phyloP scores from a whole-genome alignment of 2,888 invertebrate species.

The Merodon equestris region DNA sequence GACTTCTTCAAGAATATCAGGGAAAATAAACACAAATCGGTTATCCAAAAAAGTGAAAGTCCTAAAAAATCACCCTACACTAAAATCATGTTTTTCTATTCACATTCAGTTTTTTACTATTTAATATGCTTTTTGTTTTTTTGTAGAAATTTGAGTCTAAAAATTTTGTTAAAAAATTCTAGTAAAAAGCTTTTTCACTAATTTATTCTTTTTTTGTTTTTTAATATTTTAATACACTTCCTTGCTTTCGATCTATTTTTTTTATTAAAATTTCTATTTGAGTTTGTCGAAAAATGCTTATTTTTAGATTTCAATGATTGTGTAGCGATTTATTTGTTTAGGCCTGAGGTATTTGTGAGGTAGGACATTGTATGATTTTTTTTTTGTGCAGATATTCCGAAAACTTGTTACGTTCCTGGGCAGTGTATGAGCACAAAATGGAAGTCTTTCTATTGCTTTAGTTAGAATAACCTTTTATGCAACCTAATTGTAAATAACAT shows the following conservation, averaged over 20 bases:
- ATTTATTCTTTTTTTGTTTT: slow-evolving; percentile 31
- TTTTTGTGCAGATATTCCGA: slow-evolving; percentile 20
- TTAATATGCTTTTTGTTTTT: slow-evolving; percentile 17
- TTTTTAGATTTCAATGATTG: slow-evolving; percentile 16
- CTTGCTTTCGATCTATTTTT: not conserved
- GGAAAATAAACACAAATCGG: not conserved
- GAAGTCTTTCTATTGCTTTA: slow-evolving; percentile 62
- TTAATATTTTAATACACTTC: not conserved
- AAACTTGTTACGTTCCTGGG: slow-evolving; percentile 25
- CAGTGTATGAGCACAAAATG: slow-evolving; percentile 54
- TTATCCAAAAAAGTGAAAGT: slow-evolving; percentile 17
- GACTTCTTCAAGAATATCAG: no score
- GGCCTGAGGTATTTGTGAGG: slow-evolving; percentile 57
- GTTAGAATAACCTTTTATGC: slow-evolving; percentile 23
- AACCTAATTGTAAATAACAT: slow-evolving; percentile 50
- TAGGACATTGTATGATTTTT: slow-evolving; percentile 42
- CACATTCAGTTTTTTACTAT: not conserved
- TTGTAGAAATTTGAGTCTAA: slow-evolving; percentile 67
- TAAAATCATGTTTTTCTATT: slow-evolving; percentile 5
- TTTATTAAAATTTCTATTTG: not conserved
- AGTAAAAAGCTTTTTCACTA: slow-evolving; percentile 52
- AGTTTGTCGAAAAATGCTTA: slow-evolving; percentile 25
- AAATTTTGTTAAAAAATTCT: slow-evolving; percentile 56
- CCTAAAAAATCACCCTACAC: slow-evolving; percentile 51
- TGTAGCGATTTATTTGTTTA: slow-evolving; percentile 27